Conservation (phyloP, 1,140 invertebrate species). For the Drosophila insularis region DNA sequence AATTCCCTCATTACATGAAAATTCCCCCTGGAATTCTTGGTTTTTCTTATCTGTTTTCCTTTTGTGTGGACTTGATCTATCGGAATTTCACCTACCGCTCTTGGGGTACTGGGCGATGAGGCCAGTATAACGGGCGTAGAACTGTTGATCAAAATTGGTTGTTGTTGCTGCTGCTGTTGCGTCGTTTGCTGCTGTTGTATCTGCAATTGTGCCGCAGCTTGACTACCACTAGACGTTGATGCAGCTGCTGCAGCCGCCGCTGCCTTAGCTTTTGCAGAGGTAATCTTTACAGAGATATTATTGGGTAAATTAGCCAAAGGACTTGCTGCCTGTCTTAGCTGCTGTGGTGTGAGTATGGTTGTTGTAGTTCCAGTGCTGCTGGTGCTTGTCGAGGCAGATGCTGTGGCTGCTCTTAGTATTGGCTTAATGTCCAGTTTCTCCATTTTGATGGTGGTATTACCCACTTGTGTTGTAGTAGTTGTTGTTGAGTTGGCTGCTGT, state of each 20-base stretch:
- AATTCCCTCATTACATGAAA: background rate
- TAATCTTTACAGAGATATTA: slow-evolving; percentile 80
- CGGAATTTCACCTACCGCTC: slow-evolving; percentile 49
- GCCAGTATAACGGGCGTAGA: slow-evolving; percentile 78
- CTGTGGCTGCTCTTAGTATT: slow-evolving; percentile 45
- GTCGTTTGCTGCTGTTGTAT: slow-evolving; percentile 31
- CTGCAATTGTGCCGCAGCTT: slow-evolving; percentile 35
- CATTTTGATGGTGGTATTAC: slow-evolving; percentile 76
- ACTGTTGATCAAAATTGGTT: slow-evolving; percentile 77
- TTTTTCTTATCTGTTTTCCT: background rate
- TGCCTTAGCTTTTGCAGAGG: slow-evolving; percentile 69
- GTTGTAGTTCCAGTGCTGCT: slow-evolving; percentile 52
- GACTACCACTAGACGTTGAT: slow-evolving; percentile 39
- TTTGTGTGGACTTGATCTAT: background rate
- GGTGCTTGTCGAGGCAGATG: slow-evolving; percentile 38
- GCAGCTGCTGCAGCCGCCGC: slow-evolving; percentile 41
- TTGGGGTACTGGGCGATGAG: slow-evolving; percentile 65
- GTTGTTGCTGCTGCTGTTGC: slow-evolving; percentile 60
- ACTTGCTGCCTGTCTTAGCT: slow-evolving; percentile 63
- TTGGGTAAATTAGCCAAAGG: slow-evolving; percentile 77
- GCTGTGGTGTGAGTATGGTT: slow-evolving; percentile 67
- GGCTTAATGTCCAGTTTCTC: slow-evolving; percentile 79
- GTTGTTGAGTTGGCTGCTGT: slow-evolving; percentile 6
- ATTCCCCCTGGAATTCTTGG: background rate
- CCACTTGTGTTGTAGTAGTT: slow-evolving; percentile 55